Conservation (phyloP, 2,797 vertebrate species). For the Pitangus sulphuratus region DNA sequence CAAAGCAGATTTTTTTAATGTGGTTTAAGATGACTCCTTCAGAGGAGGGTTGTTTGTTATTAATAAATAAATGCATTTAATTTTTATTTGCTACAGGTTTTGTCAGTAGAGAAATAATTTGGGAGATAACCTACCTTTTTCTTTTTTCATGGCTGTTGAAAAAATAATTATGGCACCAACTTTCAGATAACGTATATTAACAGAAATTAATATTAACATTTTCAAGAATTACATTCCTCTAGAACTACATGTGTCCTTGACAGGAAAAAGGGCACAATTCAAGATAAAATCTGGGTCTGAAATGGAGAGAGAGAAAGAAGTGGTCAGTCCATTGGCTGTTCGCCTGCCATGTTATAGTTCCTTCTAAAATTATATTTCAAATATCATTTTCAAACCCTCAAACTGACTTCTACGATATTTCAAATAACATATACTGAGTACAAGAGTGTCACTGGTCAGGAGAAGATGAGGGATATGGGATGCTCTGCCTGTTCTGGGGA, state of each 20-base stretch:
- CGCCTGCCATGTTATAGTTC: fast-evolving
- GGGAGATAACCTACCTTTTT: background rate
- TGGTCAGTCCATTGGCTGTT: fast-evolving
- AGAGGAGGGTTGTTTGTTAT: background rate
- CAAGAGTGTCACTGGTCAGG: background rate
- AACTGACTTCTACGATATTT: background rate
- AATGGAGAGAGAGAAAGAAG: background rate
- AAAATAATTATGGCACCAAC: background rate
- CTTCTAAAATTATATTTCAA: background rate
- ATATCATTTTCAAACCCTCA: background rate
- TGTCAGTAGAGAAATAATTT: background rate
- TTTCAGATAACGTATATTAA: background rate
- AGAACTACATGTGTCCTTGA: background rate
- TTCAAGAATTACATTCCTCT: background rate
- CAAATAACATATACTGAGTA: background rate
- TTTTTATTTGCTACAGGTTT: background rate
- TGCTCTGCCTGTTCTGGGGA: background rate
- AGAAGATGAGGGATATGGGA: background rate
- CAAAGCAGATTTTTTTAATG: background rate
- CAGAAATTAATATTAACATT: background rate
- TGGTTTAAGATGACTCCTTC: background rate
- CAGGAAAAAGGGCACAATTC: background rate
- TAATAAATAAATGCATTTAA: background rate
- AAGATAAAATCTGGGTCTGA: background rate
- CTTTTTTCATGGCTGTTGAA: background rate